These are phyloP conservation scores for Phycodurus eques DNA, from an alignment of 2,113 vertebrate genomes.

Conservation along the genomic window DNA sequence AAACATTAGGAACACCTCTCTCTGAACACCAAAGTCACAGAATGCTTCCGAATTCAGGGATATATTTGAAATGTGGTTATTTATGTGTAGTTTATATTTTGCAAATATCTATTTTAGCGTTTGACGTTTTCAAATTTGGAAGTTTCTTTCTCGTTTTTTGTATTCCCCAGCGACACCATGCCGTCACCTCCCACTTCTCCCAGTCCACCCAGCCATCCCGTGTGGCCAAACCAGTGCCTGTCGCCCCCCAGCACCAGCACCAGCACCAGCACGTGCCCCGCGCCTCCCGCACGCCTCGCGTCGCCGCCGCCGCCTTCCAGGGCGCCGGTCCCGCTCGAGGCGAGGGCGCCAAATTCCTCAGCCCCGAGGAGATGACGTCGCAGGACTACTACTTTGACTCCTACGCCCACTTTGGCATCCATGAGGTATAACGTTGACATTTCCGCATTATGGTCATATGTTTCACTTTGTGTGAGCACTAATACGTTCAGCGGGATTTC, in stretches of 20 bases:
- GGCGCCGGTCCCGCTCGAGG: slow-evolving; percentile 85
- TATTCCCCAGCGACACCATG: slow-evolving; percentile 51
- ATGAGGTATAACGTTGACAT: slow-evolving; percentile 79
- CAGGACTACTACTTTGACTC: slow-evolving; percentile 98
- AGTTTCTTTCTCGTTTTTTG: no score
- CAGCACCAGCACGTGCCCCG: slow-evolving; percentile 65
- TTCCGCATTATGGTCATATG: neutral
- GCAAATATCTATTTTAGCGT: no score
- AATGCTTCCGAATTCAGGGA: neutral
- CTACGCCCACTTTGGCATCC: slow-evolving; percentile 97
- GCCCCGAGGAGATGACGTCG: slow-evolving; percentile 97
- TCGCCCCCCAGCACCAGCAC: slow-evolving; percentile 58
- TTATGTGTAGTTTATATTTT: no score
- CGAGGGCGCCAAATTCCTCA: slow-evolving; percentile 89
- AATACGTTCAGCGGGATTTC: no score
- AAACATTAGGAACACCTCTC: neutral
- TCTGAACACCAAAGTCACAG: no score
- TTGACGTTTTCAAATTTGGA: neutral
- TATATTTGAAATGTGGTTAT: neutral
- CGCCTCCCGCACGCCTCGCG: slow-evolving; percentile 66
- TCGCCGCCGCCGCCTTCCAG: slow-evolving; percentile 72
- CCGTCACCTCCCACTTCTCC: slow-evolving; percentile 72
- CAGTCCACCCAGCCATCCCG: slow-evolving; percentile 81
- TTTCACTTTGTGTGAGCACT: neutral
- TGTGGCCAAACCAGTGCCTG: slow-evolving; percentile 81